phyloP scores from a whole-genome alignment of 2,797 vertebrate genomes.

The Argya squamiceps region DNA sequence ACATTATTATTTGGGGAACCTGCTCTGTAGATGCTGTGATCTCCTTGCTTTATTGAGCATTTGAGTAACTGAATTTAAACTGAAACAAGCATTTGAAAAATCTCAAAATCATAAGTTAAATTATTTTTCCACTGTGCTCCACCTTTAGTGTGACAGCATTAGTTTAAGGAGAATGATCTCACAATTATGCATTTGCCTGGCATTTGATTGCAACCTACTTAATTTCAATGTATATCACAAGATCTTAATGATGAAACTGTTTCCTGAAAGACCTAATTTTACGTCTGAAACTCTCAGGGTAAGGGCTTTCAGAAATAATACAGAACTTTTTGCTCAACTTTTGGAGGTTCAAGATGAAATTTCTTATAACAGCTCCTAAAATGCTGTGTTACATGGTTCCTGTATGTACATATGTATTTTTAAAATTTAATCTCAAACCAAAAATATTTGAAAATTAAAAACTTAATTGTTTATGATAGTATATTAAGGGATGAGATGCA shows the following conservation, averaged over 20 bases:
- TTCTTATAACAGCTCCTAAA: neutral
- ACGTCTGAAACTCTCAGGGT: neutral
- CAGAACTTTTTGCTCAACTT: fast-evolving
- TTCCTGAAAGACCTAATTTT: neutral
- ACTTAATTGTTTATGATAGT: neutral
- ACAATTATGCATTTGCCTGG: neutral
- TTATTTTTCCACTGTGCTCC: neutral
- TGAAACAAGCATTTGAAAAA: neutral
- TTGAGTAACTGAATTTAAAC: neutral
- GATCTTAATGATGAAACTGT: neutral
- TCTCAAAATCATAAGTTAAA: neutral
- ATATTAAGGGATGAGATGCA: neutral
- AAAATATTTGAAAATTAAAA: neutral
- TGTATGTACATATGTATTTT: neutral
- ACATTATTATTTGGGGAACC: neutral
- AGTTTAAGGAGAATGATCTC: neutral
- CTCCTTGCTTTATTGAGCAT: neutral
- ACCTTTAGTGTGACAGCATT: neutral
- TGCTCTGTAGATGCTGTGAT: neutral
- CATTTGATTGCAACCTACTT: neutral
- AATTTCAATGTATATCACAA: neutral
- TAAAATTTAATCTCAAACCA: neutral
- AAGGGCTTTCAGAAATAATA: neutral
- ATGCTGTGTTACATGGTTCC: neutral
- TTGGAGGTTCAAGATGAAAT: neutral